A percentile compares a stretch with the other conserved stretches of the same genome.
These are phyloP conservation scores for Cyaniris semiargus DNA, from an alignment of 2,888 invertebrate genomes.

Conservation along the genomic window DNA sequence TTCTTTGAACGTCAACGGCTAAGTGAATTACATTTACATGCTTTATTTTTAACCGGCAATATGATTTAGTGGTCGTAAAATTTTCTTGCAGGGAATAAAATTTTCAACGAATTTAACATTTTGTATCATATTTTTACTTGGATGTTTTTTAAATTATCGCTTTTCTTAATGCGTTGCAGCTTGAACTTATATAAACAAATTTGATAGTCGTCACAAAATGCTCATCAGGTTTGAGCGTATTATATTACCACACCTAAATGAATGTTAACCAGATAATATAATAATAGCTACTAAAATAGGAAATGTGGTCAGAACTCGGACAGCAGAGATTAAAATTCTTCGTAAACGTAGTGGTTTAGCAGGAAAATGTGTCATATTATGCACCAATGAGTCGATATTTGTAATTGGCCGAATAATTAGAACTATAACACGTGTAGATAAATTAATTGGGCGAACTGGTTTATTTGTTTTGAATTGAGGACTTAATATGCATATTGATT, in stretches of 20 bases:
- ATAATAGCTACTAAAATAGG: neutral
- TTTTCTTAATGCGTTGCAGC: too few relatives aligned
- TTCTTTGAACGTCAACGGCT: constrained; percentile 41
- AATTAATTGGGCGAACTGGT: constrained; percentile 31
- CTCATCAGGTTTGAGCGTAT: neutral
- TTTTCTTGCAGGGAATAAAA: constrained; percentile 18
- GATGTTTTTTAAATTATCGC: neutral
- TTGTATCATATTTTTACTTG: constrained; percentile 5
- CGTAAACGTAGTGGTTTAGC: constrained; percentile 34
- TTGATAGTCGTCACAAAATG: neutral
- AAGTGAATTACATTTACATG: constrained; percentile 28
- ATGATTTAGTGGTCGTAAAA: constrained; percentile 21
- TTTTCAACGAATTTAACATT: neutral
- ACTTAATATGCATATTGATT: neutral
- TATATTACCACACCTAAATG: neutral
- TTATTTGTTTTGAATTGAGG: constrained; percentile 22
- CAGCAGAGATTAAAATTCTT: constrained; percentile 27
- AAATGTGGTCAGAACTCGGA: neutral
- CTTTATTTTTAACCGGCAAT: constrained; percentile 1
- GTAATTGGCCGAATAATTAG: constrained; percentile 37
- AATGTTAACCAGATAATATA: neutral
- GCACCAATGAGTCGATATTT: constrained; percentile 41
- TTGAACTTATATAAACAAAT: too few relatives aligned
- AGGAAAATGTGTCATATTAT: constrained; percentile 41
- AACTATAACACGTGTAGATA: constrained; percentile 41